Evolutionary conservation across 2,113 vertebrate genomes (phyloP), one percentile per base, ranked within the genome.

Genomic region (Triplophysa siluroides): DNA sequence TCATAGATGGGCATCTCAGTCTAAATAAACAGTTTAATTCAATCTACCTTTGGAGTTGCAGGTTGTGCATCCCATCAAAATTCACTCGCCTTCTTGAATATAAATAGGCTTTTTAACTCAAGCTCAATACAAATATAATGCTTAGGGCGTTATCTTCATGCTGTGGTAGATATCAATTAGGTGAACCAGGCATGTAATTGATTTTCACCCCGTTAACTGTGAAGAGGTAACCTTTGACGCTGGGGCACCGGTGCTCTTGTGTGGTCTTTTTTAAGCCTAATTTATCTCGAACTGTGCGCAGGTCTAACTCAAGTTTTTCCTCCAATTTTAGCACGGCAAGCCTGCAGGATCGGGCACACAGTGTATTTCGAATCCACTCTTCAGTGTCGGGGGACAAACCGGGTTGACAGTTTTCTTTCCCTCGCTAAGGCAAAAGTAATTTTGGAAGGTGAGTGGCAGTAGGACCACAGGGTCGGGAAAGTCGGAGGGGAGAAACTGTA

Each of bases 161-260:
- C 90, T 78, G 83, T 87, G 86, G 83, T 90, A 88, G 89, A 84
- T 92, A 92, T 91, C 91, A 93, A 91, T 93, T 92, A 91, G 87
- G 88, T 88, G 90, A 92, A 77, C 87, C 89, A 87, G 86, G 75
- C 92, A 91, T 92, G 92, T 92, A 91, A 93, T 92, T 91, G 92
- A 93, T 92, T 93, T 92, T 90, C 89, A 86, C 83, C 82, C 85
- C 86, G 89, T 90, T 92, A 87, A 90, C 84, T 92, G 88, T 85
- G 86, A 86, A 84, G 72, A n/a, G 29, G 80, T 84, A 83, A 87
- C 76, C 90, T 88, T 81, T 87, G 88, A 86, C 82, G 82, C 76
- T 84, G 47, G 82, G 81, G 82, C 78, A 65, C 50, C 18, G 16
- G 56, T 79, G 52, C 72, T 12, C 24, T 86, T 75, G 78, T 12